These are phyloP conservation scores for Equus quagga DNA, from an alignment of 2,113 vertebrate genomes.

Conservation along the genomic window DNA sequence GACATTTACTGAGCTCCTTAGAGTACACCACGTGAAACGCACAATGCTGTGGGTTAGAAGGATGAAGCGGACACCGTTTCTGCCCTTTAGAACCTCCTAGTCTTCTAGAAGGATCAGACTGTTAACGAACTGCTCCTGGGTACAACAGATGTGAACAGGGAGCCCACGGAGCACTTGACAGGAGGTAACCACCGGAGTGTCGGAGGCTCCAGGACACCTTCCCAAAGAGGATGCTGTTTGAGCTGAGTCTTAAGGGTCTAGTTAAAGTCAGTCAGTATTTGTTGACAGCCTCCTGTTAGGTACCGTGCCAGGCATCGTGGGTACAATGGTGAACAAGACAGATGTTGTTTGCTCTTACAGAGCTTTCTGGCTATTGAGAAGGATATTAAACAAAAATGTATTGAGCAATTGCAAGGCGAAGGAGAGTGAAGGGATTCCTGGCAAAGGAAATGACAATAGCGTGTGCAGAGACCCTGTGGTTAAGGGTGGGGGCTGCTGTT, in stretches of 20 bases:
- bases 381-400: conserved; percentile 24
- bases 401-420: neutral
- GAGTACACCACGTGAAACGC: neutral
- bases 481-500: neutral
- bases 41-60: conserved; percentile 6
- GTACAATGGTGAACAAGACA: neutral
- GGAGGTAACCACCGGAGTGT: neutral
- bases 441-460: neutral
- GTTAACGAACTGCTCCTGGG: neutral
- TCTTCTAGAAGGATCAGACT: neutral
- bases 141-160: neutral
- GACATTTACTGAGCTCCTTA: conserved; percentile 15
- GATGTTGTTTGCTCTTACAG: neutral
- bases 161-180: neutral
- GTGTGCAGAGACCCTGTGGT: neutral
- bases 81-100: conserved; percentile 10
- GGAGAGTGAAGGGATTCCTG: neutral
- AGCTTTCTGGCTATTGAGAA: neutral
- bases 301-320: neutral
- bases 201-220: neutral
- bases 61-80: neutral
- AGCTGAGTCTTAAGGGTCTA: neutral
- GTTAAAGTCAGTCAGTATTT: neutral
- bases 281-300: neutral
- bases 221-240: neutral